phyloP scores from a whole-genome alignment of 2,797 vertebrate genomes.

The Clarias fuscus region DNA sequence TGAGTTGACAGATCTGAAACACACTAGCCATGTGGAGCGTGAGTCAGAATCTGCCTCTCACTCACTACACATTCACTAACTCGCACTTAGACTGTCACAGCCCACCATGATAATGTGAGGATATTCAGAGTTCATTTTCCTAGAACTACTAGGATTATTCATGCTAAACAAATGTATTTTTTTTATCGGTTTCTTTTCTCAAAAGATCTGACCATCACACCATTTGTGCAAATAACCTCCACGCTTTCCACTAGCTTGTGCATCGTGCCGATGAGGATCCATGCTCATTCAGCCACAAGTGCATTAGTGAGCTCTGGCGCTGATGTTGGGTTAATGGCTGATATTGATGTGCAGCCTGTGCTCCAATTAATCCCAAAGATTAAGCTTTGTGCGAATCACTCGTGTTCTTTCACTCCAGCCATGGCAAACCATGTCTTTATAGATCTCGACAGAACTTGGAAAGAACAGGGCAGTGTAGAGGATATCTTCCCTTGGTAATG shows the following conservation, averaged over 20 bases:
- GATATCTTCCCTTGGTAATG: background rate
- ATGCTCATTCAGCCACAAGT: background rate
- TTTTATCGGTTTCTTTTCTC: background rate
- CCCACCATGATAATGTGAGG: conserved; percentile 21
- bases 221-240: background rate
- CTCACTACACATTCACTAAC: conserved; percentile 63
- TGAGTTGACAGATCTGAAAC: conserved; percentile 38
- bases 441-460: background rate
- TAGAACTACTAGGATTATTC: background rate
- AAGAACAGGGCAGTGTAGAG: background rate
- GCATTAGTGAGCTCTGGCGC: background rate
- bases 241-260: background rate
- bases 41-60: conserved; percentile 53
- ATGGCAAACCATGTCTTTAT: background rate
- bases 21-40: conserved; percentile 39
- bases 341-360: background rate
- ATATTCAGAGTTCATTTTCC: background rate
- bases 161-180: background rate
- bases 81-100: conserved; percentile 31
- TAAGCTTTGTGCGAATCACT: background rate
- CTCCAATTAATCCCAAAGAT: background rate
- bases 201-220: background rate
- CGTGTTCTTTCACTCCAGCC: background rate
- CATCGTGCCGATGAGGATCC: background rate
- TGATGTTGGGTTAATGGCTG: background rate